These are phyloP conservation scores for Andrena trimmerana DNA, from an alignment of 2,888 invertebrate genomes.

Conservation along the genomic window DNA sequence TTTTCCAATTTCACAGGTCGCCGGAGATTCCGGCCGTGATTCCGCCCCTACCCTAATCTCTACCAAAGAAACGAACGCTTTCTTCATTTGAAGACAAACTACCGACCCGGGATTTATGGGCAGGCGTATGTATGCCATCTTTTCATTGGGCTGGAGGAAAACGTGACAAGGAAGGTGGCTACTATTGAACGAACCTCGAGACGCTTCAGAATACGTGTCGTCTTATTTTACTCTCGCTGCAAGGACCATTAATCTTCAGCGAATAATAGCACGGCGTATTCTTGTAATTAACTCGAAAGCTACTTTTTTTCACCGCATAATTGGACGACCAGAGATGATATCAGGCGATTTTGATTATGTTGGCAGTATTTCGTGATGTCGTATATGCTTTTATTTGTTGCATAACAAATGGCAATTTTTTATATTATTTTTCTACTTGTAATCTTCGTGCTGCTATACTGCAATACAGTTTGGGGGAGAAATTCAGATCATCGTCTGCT, in stretches of 20 bases:
- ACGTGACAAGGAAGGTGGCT: constrained; percentile 20
- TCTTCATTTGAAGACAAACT: constrained; percentile 46
- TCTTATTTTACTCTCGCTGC: constrained; percentile 8
- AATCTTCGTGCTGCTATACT: too few relatives aligned
- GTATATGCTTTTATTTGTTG: too few relatives aligned
- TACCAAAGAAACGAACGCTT: constrained; percentile 30
- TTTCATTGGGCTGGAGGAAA: constrained; percentile 32
- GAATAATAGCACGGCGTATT: constrained; percentile 15
- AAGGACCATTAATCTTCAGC: constrained; percentile 17
- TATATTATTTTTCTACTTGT: too few relatives aligned
- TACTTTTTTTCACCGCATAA: background rate
- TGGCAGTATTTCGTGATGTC: too few relatives aligned
- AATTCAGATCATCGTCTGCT: background rate
- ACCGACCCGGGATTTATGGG: constrained; percentile 40
- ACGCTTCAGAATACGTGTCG: background rate
- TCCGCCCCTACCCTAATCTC: constrained; percentile 42
- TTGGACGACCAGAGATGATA: too few relatives aligned
- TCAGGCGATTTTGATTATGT: too few relatives aligned
- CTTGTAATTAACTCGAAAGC: constrained; percentile 9
- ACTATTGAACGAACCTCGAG: constrained; percentile 15
- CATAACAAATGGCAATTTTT: too few relatives aligned
- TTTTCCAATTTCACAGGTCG: constrained; percentile 60
- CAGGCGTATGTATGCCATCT: constrained; percentile 19
- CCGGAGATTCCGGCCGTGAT: constrained; percentile 44
- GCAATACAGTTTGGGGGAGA: background rate